Percentiles rank a stretch among this genome's conserved stretches.
Conservation (phyloP, 1,140 invertebrate species). For the Drosophila eugracilis region DNA sequence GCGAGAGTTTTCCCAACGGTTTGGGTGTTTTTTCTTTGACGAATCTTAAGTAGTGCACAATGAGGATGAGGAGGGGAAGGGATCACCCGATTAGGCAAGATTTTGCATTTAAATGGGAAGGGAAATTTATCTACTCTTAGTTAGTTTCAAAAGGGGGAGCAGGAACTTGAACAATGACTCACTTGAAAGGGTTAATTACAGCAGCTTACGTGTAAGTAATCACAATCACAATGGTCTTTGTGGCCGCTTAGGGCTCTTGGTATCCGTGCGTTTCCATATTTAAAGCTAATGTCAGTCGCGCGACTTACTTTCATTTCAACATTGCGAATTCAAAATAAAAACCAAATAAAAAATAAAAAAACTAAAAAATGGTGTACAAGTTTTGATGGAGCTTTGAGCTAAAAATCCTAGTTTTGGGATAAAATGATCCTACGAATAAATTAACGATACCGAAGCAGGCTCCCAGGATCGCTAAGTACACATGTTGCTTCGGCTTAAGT, state of each 20-base stretch:
- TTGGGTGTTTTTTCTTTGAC: slow-evolving; percentile 6
- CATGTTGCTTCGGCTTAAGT: slow-evolving; percentile 45
- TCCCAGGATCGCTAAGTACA: slow-evolving; percentile 45
- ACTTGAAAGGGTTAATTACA: slow-evolving; percentile 27
- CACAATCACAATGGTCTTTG: slow-evolving; percentile 39
- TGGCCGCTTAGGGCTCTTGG: slow-evolving; percentile 19
- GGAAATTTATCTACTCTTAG: not conserved
- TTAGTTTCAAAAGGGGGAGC: not conserved
- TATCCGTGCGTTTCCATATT: slow-evolving; percentile 40
- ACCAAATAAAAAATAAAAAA: slow-evolving; percentile 1
- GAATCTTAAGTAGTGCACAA: not conserved
- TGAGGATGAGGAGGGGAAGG: not conserved
- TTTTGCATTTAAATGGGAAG: not conserved
- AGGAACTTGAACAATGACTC: slow-evolving; percentile 17
- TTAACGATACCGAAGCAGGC: slow-evolving; percentile 43
- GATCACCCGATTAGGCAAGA: slow-evolving; percentile 2
- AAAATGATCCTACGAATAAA: slow-evolving; percentile 43
- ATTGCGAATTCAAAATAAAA: slow-evolving; percentile 48
- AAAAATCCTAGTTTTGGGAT: slow-evolving; percentile 36
- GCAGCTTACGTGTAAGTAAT: slow-evolving; percentile 29
- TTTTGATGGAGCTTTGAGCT: slow-evolving; percentile 28
- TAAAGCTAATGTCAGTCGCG: slow-evolving; percentile 61
- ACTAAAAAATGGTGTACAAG: slow-evolving; percentile 2
- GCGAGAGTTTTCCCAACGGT: not conserved
- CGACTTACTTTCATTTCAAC: slow-evolving; percentile 36